Evolutionary conservation across 2,113 vertebrate species (phyloP).

Genomic region (Menura novaehollandiae): DNA sequence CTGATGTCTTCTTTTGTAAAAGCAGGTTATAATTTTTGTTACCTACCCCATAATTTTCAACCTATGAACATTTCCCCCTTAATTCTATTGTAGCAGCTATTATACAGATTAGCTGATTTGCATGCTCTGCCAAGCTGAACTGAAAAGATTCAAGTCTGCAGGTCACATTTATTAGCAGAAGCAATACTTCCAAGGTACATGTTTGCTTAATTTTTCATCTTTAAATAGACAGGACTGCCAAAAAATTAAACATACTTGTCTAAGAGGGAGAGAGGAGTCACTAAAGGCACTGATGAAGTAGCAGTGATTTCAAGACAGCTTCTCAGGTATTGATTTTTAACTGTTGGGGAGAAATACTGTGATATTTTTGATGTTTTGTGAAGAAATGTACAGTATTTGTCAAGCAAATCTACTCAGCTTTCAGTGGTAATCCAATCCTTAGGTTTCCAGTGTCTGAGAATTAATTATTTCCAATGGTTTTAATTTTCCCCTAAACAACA

Average conservation of each 20-base stretch:
- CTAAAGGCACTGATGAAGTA: background rate
- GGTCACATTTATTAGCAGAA: slow-evolving; percentile 14
- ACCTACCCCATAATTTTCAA: slow-evolving; percentile 21
- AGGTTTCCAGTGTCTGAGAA: background rate
- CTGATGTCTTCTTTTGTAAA: slow-evolving; percentile 8
- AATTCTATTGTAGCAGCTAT: background rate
- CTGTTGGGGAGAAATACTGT: background rate
- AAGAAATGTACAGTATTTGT: background rate
- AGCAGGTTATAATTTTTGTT: slow-evolving; percentile 35
- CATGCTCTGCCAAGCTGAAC: background rate
- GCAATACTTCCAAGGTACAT: background rate
- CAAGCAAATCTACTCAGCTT: background rate
- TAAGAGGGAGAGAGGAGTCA: background rate
- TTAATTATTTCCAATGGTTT: background rate
- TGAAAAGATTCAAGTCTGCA: background rate
- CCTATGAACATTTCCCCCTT: background rate
- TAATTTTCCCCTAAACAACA: background rate
- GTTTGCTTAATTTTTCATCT: slow-evolving; percentile 4
- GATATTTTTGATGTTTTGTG: background rate
- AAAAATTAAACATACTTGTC: background rate
- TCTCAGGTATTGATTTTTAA: background rate
- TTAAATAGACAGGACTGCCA: background rate
- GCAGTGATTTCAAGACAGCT: background rate
- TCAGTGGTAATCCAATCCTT: background rate
- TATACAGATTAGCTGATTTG: background rate